Base-by-base conservation (phyloP, 2,888 invertebrate genomes). In the Orchesella flavescens region DNA sequence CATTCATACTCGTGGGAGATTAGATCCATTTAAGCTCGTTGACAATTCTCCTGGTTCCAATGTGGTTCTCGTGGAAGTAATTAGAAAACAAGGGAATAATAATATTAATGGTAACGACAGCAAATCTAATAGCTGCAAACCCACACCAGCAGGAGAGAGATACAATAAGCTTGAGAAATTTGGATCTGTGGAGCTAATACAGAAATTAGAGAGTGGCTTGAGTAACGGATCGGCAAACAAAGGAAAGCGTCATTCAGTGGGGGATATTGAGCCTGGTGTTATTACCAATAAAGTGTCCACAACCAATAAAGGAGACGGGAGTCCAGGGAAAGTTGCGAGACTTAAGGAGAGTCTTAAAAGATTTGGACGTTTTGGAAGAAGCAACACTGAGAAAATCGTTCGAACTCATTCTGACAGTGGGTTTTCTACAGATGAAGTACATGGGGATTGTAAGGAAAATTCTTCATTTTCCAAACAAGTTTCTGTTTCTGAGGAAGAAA, bases 61-160 rank as follows among this genome's bases (percentile, higher is more conserved):
- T 23, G 86, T 86, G 15, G 86, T 87, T 17, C 78, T 87, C 9
- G 87, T 87, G 21, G 87, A 87, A 78, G 87, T 87, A 0, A 87
- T 87, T 49, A 80, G 87, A n/a, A 87, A 87, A 57, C 77, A 72
- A 46, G 72, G 69, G 43, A 74, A 69, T n/a, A n/a, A n/a, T n/a
- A n/a, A n/a, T n/a, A n/a, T n/a, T n/a, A n/a, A n/a, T 19, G 15
- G 12, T 17, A 53, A 43, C 10, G 66, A 65, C 9, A 79, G 59
- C 19, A 17, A 81, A 79, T 65, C 23, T 19, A 65, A 21, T 24
- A 57, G 66, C 12, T 57, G 13, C 24, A 72, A 68, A 12, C 10
- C 55, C 21, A 61, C 46, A 23, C 15, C 46, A 15, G 3, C 15
- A 15, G 82, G 76, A n/a, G 82, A 76, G 15, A 76, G 69, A 43